Evolutionary conservation across 2,888 invertebrate genomes (phyloP).

Genomic region (Beris morrisii): DNA sequence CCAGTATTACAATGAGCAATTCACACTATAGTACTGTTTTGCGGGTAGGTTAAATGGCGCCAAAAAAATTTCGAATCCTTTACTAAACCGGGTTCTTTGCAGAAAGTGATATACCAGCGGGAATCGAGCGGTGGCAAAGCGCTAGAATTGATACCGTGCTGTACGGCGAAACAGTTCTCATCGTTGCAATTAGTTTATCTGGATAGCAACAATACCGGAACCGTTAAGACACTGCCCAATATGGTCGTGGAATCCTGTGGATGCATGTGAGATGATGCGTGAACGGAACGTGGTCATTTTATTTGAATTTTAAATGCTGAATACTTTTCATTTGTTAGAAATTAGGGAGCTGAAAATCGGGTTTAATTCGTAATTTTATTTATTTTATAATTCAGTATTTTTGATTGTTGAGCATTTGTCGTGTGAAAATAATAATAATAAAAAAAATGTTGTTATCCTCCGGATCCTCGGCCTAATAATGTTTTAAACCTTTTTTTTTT

Average conservation of each 20-base stretch:
- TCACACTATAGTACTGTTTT: slow-evolving; percentile 73
- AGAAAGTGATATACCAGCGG: slow-evolving; percentile 68
- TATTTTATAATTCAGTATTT: no score
- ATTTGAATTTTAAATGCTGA: no score
- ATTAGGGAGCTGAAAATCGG: no score
- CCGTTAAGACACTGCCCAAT: slow-evolving; percentile 78
- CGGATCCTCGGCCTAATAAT: no score
- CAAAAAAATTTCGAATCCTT: no score
- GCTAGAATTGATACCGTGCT: slow-evolving; percentile 78
- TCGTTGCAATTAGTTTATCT: slow-evolving; percentile 78
- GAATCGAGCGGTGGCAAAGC: slow-evolving; percentile 58
- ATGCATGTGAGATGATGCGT: slow-evolving; percentile 66
- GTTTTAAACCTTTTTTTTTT: no score
- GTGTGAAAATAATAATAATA: no score
- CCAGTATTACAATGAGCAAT: slow-evolving; percentile 67
- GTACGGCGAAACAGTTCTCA: slow-evolving; percentile 81
- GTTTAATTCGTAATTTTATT: no score
- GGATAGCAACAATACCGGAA: slow-evolving; percentile 76
- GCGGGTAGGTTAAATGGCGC: slow-evolving; percentile 62
- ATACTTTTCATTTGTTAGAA: no score
- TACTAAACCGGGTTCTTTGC: slow-evolving; percentile 44
- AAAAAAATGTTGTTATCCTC: no score
- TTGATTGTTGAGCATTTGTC: no score
- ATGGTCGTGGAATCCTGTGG: slow-evolving; percentile 93
- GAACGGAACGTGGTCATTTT: no score